Evolutionary conservation across 2,797 vertebrate species (phyloP).

Genomic region (Melanogrammus aeglefinus): DNA sequence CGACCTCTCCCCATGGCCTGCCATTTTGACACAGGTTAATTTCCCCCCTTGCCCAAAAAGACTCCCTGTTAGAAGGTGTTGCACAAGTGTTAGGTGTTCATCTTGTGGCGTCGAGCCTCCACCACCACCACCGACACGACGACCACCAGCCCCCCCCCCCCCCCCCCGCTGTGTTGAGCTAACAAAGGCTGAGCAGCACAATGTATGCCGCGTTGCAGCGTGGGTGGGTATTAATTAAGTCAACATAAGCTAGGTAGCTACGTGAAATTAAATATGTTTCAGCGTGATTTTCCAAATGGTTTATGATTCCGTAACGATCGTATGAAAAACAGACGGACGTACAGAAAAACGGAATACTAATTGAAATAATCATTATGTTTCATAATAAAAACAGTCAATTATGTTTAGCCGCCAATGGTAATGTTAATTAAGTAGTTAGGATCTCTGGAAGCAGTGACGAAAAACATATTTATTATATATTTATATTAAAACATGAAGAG

Average conservation of each 20-base stretch:
- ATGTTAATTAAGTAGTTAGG: not conserved
- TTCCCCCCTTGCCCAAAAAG: constrained; percentile 83
- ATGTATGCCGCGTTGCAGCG: constrained; percentile 44
- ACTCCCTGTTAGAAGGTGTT: constrained; percentile 84
- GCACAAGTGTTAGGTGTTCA: constrained; percentile 76
- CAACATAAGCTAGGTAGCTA: not conserved
- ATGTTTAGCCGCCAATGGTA: not conserved
- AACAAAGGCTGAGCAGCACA: constrained; percentile 72
- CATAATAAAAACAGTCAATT: not conserved
- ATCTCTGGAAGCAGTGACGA: not conserved
- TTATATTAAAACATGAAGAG: not conserved
- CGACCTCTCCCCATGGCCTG: constrained; percentile 82
- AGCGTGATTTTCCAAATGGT: not conserved
- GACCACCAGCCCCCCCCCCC: constrained; percentile 18
- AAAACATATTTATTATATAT: not conserved
- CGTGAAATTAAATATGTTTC: not conserved
- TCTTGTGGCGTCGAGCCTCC: constrained; percentile 43
- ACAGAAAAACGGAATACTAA: not conserved
- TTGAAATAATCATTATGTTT: not conserved
- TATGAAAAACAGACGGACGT: not conserved
- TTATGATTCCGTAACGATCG: not conserved
- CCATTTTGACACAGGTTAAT: constrained; percentile 91
- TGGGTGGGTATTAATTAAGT: not conserved
- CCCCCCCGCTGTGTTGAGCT: constrained; percentile 65
- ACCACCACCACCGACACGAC: constrained; percentile 66